phyloP scores from a whole-genome alignment of 2,888 invertebrate genomes.

The Gonocerus acuteangulatus region DNA sequence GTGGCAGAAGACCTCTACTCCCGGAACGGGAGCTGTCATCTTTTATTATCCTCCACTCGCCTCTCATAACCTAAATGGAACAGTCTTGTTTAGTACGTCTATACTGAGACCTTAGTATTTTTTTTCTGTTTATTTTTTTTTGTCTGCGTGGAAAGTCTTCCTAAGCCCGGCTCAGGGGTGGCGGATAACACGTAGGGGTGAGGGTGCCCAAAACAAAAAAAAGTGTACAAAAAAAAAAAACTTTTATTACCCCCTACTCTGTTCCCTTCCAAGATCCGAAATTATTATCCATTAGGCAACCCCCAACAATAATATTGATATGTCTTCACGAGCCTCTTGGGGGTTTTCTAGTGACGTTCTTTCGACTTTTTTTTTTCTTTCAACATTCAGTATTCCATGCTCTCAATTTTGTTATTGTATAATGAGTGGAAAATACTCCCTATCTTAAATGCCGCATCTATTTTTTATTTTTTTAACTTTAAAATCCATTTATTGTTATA shows the following conservation, averaged over 20 bases:
- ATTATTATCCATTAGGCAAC: constrained; percentile 17
- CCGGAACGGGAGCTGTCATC: too few relatives aligned
- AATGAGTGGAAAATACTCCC: too few relatives aligned
- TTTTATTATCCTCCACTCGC: neutral
- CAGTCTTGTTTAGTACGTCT: constrained; percentile 16
- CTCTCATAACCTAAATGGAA: constrained; percentile 21
- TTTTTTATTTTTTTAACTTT: too few relatives aligned
- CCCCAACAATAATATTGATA: constrained; percentile 19
- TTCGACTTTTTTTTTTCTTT: too few relatives aligned
- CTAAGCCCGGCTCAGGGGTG: neutral
- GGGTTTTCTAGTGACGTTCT: too few relatives aligned
- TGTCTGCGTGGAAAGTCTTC: too few relatives aligned
- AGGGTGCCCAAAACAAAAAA: neutral
- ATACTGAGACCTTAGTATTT: neutral
- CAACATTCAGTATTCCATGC: too few relatives aligned
- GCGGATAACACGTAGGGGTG: neutral
- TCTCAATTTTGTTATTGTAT: too few relatives aligned
- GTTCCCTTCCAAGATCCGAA: constrained; percentile 11
- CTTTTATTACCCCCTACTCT: constrained; percentile 10
- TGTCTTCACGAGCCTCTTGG: neutral
- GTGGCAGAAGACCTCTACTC: too few relatives aligned
- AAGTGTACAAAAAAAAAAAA: constrained; percentile 3
- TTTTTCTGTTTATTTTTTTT: neutral
- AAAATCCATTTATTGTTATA: too few relatives aligned
- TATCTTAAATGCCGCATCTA: too few relatives aligned